Percentiles rank a stretch among this genome's conserved stretches.
Evolutionary conservation across 2,113 vertebrate genomes (phyloP).

Genomic region (Anguilla rostrata): DNA sequence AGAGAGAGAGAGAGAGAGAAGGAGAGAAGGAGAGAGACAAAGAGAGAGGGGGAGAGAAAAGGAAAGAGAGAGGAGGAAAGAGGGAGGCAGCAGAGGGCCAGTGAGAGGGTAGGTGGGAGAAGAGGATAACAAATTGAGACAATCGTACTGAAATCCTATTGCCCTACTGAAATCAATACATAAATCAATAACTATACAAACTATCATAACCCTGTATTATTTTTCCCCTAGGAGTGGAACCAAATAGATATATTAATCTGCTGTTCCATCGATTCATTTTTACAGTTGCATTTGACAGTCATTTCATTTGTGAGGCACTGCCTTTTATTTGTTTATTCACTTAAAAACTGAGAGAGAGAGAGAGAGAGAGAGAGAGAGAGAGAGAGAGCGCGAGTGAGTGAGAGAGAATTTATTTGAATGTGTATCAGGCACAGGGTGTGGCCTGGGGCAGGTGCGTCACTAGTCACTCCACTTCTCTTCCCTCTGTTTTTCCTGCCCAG

Average conservation of each 20-base stretch:
- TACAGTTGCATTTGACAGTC: too few species aligned
- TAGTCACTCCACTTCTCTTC: not conserved
- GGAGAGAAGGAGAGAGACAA: conserved; percentile 22
- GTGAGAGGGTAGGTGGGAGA: too few species aligned
- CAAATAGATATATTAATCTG: not conserved
- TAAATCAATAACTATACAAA: too few species aligned
- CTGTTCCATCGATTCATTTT: not conserved
- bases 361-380: not conserved
- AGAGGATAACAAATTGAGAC: not conserved
- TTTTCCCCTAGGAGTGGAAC: too few species aligned
- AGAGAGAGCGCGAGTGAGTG: too few species aligned
- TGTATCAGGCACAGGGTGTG: not conserved
- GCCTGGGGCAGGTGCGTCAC: not conserved
- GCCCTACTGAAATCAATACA: too few species aligned
- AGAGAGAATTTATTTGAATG: too few species aligned
- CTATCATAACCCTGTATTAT: too few species aligned
- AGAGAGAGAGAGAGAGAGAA: conserved; percentile 39
- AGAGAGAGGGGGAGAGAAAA: conserved; percentile 7
- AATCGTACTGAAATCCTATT: too few species aligned
- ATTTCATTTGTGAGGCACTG: not conserved
- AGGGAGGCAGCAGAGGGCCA: too few species aligned
- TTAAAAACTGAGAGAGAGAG: not conserved
- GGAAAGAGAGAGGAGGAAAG: not conserved
- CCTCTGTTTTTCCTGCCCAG: not conserved
- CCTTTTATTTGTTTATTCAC: not conserved